Evolutionary conservation across 1,140 invertebrate genomes (phyloP).

Genomic region (Eriosoma lanigerum): DNA sequence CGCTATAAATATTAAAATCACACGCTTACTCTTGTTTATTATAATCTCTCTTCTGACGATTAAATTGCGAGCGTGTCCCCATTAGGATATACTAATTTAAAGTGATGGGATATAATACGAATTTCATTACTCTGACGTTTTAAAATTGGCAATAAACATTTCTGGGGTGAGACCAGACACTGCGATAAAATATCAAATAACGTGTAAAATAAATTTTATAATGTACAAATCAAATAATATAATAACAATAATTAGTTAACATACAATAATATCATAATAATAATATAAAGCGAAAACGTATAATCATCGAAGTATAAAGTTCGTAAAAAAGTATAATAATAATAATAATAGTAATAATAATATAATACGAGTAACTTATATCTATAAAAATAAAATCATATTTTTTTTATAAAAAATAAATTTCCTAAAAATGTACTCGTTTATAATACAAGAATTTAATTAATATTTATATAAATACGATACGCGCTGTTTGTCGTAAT

Average conservation of each 20-base stretch:
- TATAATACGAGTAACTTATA: no score
- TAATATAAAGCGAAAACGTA: neutral
- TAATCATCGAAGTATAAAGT: neutral
- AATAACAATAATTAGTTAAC: conserved; percentile 21
- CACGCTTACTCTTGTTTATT: no score
- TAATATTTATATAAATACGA: no score
- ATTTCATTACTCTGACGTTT: neutral
- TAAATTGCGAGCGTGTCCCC: no score
- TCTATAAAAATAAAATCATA: no score
- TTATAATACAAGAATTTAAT: no score
- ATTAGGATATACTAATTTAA: no score
- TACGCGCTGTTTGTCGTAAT: no score
- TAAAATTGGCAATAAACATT: conserved; percentile 10
- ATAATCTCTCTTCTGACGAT: no score
- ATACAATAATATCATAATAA: neutral
- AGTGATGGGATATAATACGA: neutral
- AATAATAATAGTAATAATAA: conserved; percentile 5
- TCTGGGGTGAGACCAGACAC: neutral
- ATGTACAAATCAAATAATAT: neutral
- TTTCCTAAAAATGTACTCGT: neutral
- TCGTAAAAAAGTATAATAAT: conserved; percentile 6
- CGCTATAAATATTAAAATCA: no score
- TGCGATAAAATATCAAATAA: neutral
- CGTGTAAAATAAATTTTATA: neutral
- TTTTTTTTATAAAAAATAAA: conserved; percentile 16